phyloP scores from a whole-genome alignment of 2,113 vertebrate genomes.

The Lasiurus cinereus region DNA sequence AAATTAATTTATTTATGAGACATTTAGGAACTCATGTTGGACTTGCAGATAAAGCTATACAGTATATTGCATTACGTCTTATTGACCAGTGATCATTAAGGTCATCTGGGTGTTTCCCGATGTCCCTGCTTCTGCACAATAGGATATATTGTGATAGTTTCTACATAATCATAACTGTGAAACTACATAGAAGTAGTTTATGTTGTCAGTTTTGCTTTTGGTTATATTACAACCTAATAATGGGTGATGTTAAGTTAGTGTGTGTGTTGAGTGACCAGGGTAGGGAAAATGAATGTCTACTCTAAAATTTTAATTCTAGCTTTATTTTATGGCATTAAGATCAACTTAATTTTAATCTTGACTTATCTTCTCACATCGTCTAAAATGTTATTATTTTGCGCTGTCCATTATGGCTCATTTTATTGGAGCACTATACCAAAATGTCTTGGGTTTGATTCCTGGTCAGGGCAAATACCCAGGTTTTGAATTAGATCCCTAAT shows the following conservation, averaged over 20 bases:
- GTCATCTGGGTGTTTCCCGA: neutral
- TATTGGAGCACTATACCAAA: neutral
- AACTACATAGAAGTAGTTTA: neutral
- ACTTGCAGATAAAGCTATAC: neutral
- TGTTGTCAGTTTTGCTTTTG: neutral
- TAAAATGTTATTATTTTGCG: neutral
- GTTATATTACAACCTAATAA: neutral
- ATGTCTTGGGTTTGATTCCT: neutral
- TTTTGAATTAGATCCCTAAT: neutral
- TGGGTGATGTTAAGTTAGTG: neutral
- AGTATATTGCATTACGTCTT: neutral
- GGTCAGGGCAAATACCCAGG: neutral
- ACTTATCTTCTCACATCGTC: neutral
- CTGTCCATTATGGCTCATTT: neutral
- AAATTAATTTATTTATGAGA: neutral
- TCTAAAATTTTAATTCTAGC: slow-evolving; percentile 3
- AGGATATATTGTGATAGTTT: neutral
- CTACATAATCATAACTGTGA: neutral
- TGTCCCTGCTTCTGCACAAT: neutral
- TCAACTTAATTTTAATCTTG: neutral
- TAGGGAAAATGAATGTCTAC: neutral
- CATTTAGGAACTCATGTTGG: neutral
- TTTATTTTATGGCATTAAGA: neutral
- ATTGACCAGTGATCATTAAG: neutral
- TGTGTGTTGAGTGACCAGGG: neutral